phyloP scores from a whole-genome alignment of 2,888 invertebrate genomes.

The Pristionchus japonicus region DNA sequence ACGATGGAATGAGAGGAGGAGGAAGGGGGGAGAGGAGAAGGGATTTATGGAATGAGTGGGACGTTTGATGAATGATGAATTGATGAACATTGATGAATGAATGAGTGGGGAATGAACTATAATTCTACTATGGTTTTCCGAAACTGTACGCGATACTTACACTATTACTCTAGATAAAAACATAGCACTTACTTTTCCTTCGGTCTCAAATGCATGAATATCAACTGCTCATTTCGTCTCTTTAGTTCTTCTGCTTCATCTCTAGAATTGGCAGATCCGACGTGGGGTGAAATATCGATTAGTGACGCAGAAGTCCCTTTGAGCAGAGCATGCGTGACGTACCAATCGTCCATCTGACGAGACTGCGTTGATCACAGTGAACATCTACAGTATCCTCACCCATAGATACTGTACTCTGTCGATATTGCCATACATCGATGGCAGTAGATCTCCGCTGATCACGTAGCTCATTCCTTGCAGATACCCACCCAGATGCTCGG shows the following conservation, averaged over 20 bases:
- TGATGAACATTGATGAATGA: too few species aligned
- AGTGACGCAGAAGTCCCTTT: slow-evolving; percentile 3
- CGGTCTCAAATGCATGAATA: slow-evolving; percentile 22
- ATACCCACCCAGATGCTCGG: background rate
- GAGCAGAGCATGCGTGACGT: slow-evolving; percentile 35
- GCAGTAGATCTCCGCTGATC: background rate
- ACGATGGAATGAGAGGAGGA: too few species aligned
- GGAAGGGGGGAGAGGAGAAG: too few species aligned
- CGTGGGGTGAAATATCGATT: background rate
- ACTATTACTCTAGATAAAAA: too few species aligned
- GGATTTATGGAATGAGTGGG: too few species aligned
- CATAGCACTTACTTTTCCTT: slow-evolving; percentile 17
- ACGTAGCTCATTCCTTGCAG: slow-evolving; percentile 35
- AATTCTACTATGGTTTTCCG: too few species aligned
- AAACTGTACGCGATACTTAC: too few species aligned
- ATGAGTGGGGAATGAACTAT: too few species aligned
- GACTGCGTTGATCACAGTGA: too few species aligned
- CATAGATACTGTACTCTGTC: background rate
- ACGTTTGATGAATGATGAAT: too few species aligned
- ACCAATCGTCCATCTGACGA: slow-evolving; percentile 42
- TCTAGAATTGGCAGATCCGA: background rate
- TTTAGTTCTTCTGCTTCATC: background rate
- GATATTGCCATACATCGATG: background rate
- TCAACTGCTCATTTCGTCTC: background rate
- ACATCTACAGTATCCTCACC: background rate